phyloP scores from a whole-genome alignment of 2,797 vertebrate genomes.

The Aplochiton taeniatus region DNA sequence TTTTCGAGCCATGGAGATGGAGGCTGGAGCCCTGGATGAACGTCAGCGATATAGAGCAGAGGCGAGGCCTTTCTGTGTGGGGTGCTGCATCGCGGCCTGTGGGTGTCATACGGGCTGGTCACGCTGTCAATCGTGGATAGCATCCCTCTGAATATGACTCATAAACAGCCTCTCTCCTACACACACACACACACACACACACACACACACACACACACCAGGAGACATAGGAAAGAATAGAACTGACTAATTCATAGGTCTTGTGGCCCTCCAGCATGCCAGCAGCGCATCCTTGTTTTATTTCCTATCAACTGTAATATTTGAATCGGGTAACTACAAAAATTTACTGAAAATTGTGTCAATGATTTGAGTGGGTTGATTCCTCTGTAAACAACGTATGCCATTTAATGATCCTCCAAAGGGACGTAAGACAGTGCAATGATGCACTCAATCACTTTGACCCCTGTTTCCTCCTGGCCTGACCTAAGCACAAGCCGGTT shows the following conservation, averaged over 20 bases:
- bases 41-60: no score
- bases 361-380: no score
- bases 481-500: constrained; percentile 39
- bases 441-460: constrained; percentile 43
- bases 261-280: no score
- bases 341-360: no score
- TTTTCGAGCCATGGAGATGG: no score
- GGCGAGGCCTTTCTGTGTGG: background rate
- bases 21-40: no score
- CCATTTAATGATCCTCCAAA: constrained; percentile 11
- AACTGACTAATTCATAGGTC: constrained; percentile 26
- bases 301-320: no score
- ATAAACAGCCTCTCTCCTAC: constrained; percentile 8
- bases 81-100: constrained; percentile 37
- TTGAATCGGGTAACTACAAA: no score
- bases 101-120: constrained; percentile 25
- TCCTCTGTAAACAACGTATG: no score
- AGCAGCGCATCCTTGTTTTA: no score
- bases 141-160: constrained; percentile 60
- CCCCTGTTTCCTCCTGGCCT: constrained; percentile 32
- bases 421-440: constrained; percentile 20
- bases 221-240: constrained; percentile 34
- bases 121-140: constrained; percentile 25
- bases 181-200: constrained; percentile 3
- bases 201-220: constrained; percentile 18